A percentile compares a stretch with the other conserved stretches of the same genome.
Conservation (phyloP, 2,888 invertebrate genomes). For the Rhingia campestris region DNA sequence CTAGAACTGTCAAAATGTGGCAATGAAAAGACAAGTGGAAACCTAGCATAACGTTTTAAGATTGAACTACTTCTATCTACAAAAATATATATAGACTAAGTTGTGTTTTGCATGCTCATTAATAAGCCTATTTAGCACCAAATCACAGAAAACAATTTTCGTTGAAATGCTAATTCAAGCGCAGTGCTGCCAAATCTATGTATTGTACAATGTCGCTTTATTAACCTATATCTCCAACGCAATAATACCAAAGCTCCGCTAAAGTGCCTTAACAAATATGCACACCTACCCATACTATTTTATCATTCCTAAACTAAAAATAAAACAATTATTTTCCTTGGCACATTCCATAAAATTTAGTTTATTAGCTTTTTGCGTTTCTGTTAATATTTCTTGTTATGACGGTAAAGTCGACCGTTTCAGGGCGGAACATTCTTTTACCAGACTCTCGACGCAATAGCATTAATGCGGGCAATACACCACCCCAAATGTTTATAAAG, state of each 20-base stretch:
- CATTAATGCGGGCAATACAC: background rate
- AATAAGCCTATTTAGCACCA: too few relatives aligned
- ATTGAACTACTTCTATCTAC: too few relatives aligned
- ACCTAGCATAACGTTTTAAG: too few relatives aligned
- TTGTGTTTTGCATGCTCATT: too few relatives aligned
- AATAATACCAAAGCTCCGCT: background rate
- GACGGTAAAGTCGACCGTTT: background rate
- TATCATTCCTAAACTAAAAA: background rate
- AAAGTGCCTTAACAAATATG: background rate
- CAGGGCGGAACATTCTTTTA: background rate
- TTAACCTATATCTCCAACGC: background rate
- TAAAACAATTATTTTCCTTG: background rate
- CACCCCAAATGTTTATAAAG: constrained; percentile 1
- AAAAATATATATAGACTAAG: too few relatives aligned
- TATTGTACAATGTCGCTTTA: too few relatives aligned
- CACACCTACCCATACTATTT: background rate
- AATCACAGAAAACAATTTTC: too few relatives aligned
- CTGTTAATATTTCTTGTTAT: background rate
- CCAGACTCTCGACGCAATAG: background rate
- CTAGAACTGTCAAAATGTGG: too few relatives aligned
- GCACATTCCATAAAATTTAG: constrained; percentile 2
- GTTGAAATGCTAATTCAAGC: too few relatives aligned
- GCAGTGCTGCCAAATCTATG: too few relatives aligned
- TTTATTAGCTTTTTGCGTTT: background rate
- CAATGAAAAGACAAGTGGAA: too few relatives aligned